Evolutionary conservation across 37 sponge, comb jelly and placozoan species (phyloP).

Genomic region (Mnemiopsis leidyi): DNA sequence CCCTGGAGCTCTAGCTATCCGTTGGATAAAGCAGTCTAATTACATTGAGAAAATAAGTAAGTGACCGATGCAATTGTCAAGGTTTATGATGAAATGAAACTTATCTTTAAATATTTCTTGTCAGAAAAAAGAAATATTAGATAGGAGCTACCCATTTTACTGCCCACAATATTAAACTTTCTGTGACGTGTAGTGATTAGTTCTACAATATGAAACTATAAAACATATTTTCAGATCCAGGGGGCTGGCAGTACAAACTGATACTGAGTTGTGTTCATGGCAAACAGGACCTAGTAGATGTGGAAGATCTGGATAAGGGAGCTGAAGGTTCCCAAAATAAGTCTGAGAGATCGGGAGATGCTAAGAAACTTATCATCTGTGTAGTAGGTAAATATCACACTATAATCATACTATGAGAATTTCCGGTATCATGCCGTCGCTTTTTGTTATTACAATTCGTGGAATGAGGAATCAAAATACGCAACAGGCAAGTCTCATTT

Average conservation of each 20-base stretch:
- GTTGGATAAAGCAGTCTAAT: slow-evolving; percentile 70
- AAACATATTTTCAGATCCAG: no score
- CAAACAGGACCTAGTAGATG: slow-evolving; percentile 35
- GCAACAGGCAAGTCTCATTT: no score
- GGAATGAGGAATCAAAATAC: no score
- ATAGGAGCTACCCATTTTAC: background rate
- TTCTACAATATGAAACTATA: no score
- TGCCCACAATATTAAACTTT: background rate
- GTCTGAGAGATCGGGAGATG: background rate
- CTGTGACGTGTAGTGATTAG: no score
- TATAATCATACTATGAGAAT: background rate
- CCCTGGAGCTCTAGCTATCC: slow-evolving; percentile 79
- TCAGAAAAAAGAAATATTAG: background rate
- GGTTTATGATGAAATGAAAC: no score
- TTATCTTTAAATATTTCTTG: no score
- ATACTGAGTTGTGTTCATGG: slow-evolving; percentile 60
- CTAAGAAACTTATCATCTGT: slow-evolving; percentile 30
- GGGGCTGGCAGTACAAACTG: slow-evolving; percentile 29
- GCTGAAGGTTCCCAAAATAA: background rate
- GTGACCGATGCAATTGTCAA: no score
- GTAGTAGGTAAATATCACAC: slow-evolving; percentile 16
- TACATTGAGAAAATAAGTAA: slow-evolving; percentile 73
- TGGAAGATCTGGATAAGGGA: background rate
- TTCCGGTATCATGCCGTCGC: no score
- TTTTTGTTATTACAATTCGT: no score